Conservation (phyloP, 2,888 invertebrate species). For the Agriopis leucophaearia region DNA sequence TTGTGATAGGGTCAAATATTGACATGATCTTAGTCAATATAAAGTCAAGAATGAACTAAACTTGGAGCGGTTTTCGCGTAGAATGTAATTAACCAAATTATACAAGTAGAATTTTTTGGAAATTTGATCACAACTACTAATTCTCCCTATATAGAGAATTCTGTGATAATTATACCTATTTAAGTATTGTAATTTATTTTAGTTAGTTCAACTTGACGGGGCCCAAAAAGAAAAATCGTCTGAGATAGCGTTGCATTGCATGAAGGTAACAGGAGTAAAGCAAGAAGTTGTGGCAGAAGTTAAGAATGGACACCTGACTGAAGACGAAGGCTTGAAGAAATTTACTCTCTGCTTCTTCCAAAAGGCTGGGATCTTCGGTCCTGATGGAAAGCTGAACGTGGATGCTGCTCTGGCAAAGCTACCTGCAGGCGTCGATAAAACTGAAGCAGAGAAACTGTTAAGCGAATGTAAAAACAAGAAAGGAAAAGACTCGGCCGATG, state of each 20-base stretch:
- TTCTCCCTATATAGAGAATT: no score
- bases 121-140: no score
- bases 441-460: constrained; percentile 68
- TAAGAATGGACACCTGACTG: constrained; percentile 71
- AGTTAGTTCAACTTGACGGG: constrained; percentile 65
- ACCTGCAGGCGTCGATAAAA: constrained; percentile 69
- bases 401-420: constrained; percentile 74
- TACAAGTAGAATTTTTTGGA: no score
- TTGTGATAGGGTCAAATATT: no score
- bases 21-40: no score
- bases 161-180: not conserved
- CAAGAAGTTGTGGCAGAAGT: constrained; percentile 68
- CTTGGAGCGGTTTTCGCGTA: no score
- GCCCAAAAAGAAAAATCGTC: constrained; percentile 67
- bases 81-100: no score
- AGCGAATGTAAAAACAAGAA: constrained; percentile 72
- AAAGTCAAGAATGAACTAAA: no score
- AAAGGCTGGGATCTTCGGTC: constrained; percentile 68
- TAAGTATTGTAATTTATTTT: constrained; percentile 36
- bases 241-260: constrained; percentile 62
- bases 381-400: constrained; percentile 73
- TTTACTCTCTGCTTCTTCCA: constrained; percentile 80
- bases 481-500: constrained; percentile 72
- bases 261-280: constrained; percentile 70
- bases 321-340: constrained; percentile 76